Evolutionary conservation across 2,113 vertebrate genomes (phyloP).

Genomic region (Cavia porcellus): DNA sequence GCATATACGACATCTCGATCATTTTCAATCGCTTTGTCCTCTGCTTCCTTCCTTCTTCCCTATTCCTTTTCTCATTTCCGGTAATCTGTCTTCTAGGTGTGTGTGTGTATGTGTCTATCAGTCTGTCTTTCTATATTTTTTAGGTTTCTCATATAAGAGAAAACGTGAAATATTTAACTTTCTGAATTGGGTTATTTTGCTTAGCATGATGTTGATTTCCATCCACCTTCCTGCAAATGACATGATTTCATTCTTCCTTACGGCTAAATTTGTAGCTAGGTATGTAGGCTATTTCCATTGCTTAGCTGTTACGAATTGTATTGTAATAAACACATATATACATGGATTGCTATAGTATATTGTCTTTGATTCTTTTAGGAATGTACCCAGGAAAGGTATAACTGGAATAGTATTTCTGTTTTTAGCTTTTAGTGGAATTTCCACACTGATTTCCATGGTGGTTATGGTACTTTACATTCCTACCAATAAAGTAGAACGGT

Average conservation of each 20-base stretch:
- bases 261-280: neutral
- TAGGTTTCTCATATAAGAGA: neutral
- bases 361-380: neutral
- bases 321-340: neutral
- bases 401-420: neutral
- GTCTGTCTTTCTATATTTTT: neutral
- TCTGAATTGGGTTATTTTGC: neutral
- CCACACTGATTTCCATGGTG: neutral
- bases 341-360: neutral
- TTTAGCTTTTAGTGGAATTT: neutral
- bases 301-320: neutral
- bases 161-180: neutral
- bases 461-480: neutral
- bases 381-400: neutral
- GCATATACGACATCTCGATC: neutral
- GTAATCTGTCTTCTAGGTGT: neutral
- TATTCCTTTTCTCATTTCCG: neutral
- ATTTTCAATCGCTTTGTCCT: neutral
- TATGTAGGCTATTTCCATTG: neutral
- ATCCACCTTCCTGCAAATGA: neutral
- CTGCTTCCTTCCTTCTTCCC: neutral
- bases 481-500: neutral
- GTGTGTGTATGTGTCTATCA: neutral
- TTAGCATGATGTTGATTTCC: neutral
- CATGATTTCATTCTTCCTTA: neutral